Evolutionary conservation across 2,888 invertebrate species (phyloP).

Genomic region (Drosophila sordidula): DNA sequence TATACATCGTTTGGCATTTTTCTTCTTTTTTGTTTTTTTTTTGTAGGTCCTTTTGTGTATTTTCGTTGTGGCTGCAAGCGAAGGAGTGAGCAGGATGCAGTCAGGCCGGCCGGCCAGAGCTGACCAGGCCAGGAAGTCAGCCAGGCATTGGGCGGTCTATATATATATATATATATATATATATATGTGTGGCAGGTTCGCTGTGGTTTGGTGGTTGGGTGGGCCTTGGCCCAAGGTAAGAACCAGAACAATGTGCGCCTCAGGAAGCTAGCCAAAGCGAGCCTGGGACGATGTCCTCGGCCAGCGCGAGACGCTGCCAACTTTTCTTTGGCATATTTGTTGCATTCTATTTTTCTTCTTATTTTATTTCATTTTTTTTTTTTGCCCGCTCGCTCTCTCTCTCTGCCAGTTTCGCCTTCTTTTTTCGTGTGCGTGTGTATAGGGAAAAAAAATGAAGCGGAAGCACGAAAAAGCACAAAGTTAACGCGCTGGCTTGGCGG

Average conservation of each 20-base stretch:
- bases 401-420: slow-evolving; percentile 11
- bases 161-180: too few species aligned
- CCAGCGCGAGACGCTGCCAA: slow-evolving; percentile 52
- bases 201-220: slow-evolving; percentile 23
- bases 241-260: slow-evolving; percentile 52
- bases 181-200: neutral
- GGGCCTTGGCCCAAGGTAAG: slow-evolving; percentile 53
- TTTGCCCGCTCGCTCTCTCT: neutral
- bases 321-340: slow-evolving; percentile 60
- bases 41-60: slow-evolving; percentile 26
- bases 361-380: slow-evolving; percentile 8
- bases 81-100: slow-evolving; percentile 46
- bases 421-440: slow-evolving; percentile 38
- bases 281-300: slow-evolving; percentile 34
- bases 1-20: slow-evolving; percentile 40
- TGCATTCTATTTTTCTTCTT: slow-evolving; percentile 41
- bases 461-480: slow-evolving; percentile 76
- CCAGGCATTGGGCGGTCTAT: slow-evolving; percentile 7
- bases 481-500: slow-evolving; percentile 49
- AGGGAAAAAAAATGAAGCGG: slow-evolving; percentile 75
- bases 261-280: slow-evolving; percentile 36
- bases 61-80: slow-evolving; percentile 11
- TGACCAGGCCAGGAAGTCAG: slow-evolving; percentile 45
- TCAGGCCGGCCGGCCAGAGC: slow-evolving; percentile 25
- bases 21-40: slow-evolving; percentile 18